Conservation (phyloP, 2,888 invertebrate genomes). For the Sphaerophoria taeniata region DNA sequence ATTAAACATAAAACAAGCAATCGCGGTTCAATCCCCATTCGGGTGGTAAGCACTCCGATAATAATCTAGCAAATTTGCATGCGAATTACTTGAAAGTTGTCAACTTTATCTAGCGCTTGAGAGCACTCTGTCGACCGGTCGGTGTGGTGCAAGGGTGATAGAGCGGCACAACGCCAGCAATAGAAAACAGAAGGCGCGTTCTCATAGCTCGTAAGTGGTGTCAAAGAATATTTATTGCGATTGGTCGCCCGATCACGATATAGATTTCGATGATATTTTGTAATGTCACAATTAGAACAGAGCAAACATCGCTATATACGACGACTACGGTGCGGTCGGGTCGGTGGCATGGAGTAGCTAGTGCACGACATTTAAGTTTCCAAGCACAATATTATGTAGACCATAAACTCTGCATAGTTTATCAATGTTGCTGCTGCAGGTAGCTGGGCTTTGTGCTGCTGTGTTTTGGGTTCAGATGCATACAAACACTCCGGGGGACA, state of each 20-base stretch:
- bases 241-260: constrained; percentile 73
- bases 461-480: not conserved
- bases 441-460: not conserved
- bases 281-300: constrained; percentile 74
- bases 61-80: constrained; percentile 71
- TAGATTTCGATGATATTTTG: constrained; percentile 74
- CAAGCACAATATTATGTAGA: constrained; percentile 37
- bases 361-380: constrained; percentile 63
- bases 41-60: constrained; percentile 63
- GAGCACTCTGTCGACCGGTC: constrained; percentile 29
- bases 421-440: not conserved
- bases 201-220: constrained; percentile 51
- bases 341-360: constrained; percentile 45
- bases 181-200: constrained; percentile 50
- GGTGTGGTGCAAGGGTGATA: constrained; percentile 30
- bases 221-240: constrained; percentile 72
- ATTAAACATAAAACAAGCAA: constrained; percentile 16
- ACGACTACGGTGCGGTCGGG: constrained; percentile 26
- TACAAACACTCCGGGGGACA: constrained; percentile 60
- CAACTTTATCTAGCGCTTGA: constrained; percentile 47
- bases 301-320: constrained; percentile 62
- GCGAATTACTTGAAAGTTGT: constrained; percentile 72
- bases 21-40: constrained; percentile 58
- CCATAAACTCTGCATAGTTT: not conserved
- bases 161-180: constrained; percentile 32